Percentiles rank a stretch among this genome's conserved stretches.
These are phyloP conservation scores for Diplolepis rosae DNA, from an alignment of 2,888 invertebrate species.

Conservation along the genomic window DNA sequence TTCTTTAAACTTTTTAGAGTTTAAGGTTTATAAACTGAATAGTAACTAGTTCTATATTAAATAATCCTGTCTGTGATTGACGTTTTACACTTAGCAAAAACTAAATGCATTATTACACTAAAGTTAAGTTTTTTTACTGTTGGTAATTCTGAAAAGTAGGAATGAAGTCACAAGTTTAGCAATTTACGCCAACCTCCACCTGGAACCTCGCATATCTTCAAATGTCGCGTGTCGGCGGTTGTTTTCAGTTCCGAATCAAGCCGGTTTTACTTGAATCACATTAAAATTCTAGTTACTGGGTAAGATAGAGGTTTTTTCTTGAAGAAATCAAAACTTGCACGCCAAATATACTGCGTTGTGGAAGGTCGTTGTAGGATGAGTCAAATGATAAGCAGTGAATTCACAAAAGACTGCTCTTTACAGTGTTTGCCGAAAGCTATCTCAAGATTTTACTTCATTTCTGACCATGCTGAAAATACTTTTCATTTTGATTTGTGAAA, in stretches of 20 bases:
- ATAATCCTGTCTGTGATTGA: conserved; percentile 15
- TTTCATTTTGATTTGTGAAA: conserved; percentile 35
- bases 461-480: conserved; percentile 36
- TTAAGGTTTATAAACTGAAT: conserved; percentile 17
- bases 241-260: conserved; percentile 41
- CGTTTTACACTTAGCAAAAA: background rate
- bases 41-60: background rate
- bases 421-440: conserved; percentile 49
- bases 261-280: conserved; percentile 44
- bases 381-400: conserved; percentile 49
- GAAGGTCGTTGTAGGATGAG: conserved; percentile 42
- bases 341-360: conserved; percentile 27
- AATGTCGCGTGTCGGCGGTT: conserved; percentile 48
- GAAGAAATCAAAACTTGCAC: conserved; percentile 35
- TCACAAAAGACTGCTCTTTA: conserved; percentile 48
- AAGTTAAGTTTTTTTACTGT: conserved; percentile 20
- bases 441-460: conserved; percentile 33
- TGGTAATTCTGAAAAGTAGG: conserved; percentile 8
- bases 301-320: conserved; percentile 34
- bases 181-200: conserved; percentile 49
- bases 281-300: conserved; percentile 47
- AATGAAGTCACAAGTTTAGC: conserved; percentile 17
- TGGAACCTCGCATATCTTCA: conserved; percentile 39
- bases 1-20: too few relatives aligned
- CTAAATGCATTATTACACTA: conserved; percentile 1